phyloP scores from a whole-genome alignment of 2,113 vertebrate species.

The Lynx canadensis region DNA sequence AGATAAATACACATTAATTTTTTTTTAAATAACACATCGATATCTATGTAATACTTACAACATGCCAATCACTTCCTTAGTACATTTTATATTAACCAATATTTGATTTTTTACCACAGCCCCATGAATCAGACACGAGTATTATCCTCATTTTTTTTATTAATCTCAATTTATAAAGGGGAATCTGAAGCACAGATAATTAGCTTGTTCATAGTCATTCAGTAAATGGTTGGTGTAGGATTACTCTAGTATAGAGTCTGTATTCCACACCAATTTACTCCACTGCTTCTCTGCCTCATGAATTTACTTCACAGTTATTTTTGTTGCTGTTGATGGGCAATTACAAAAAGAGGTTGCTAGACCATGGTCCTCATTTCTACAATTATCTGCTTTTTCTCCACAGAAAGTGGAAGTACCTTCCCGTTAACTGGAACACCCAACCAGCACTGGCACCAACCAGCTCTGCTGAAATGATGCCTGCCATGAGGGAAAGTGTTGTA shows the following conservation, averaged over 20 bases:
- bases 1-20: too few relatives aligned
- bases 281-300: background rate
- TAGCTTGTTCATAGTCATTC: background rate
- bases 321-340: background rate
- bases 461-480: background rate
- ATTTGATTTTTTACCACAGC: background rate
- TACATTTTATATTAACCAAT: background rate
- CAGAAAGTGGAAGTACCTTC: background rate
- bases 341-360: background rate
- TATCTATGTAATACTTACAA: background rate
- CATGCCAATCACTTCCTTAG: background rate
- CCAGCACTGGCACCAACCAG: background rate
- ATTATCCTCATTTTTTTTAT: background rate
- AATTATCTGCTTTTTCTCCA: background rate
- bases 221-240: background rate
- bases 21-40: background rate
- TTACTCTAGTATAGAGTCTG: background rate
- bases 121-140: background rate
- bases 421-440: background rate
- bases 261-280: background rate
- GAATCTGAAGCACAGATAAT: background rate
- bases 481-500: background rate
- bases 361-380: background rate
- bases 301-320: background rate
- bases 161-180: background rate